A percentile compares a stretch with the other conserved stretches of the same genome.
Evolutionary conservation across 2,113 vertebrate species (phyloP).

Genomic region (Corythaeola cristata): DNA sequence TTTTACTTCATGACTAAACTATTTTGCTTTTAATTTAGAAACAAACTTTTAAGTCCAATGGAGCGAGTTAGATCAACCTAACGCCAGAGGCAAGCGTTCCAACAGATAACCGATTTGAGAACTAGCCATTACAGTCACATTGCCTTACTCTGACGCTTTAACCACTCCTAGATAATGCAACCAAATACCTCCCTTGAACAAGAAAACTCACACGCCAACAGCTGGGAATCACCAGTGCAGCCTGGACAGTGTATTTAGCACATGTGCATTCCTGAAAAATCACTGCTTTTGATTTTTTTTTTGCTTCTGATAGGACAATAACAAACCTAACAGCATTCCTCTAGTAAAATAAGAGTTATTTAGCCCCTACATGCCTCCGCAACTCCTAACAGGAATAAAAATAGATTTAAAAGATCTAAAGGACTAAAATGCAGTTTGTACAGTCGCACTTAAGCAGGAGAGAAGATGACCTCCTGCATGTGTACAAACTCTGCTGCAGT

Average conservation of each 20-base stretch:
- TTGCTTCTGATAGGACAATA: neutral
- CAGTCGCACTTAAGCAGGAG: neutral
- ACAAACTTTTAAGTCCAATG: neutral
- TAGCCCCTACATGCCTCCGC: neutral
- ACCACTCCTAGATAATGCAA: neutral
- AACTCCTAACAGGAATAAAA: neutral
- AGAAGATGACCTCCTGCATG: neutral
- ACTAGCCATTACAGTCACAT: neutral
- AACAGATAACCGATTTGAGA: neutral
- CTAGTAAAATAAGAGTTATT: neutral
- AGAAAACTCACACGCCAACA: neutral
- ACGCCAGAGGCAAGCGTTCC: neutral
- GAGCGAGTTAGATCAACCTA: slow-evolving; percentile 11
- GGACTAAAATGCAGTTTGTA: neutral
- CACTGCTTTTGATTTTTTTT: neutral
- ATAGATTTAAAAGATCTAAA: neutral
- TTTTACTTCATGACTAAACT: neutral
- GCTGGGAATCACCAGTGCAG: neutral
- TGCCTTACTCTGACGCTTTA: neutral
- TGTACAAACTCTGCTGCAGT: neutral
- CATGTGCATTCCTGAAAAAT: neutral
- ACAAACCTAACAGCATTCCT: neutral
- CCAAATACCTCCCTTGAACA: neutral
- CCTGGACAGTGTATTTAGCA: neutral
- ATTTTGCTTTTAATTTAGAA: neutral